Evolutionary conservation across 2,113 vertebrate species (phyloP).

Genomic region (Collichthys lucidus): DNA sequence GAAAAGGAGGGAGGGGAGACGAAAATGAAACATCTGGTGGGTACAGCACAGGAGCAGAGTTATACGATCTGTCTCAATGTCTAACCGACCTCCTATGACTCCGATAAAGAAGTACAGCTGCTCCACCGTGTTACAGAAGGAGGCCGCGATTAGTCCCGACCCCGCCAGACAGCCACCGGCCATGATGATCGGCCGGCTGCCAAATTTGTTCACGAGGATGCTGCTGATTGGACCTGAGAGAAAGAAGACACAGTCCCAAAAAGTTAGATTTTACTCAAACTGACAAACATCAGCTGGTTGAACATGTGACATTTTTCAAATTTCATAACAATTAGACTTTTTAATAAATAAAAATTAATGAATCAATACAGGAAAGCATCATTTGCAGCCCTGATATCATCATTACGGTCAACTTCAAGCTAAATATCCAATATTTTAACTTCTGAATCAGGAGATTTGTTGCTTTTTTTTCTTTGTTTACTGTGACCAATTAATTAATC

Average conservation of each 20-base stretch:
- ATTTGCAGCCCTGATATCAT: not conserved
- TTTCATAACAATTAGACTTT: no score
- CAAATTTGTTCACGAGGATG: slow-evolving; percentile 94
- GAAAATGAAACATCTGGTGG: no score
- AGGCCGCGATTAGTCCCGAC: slow-evolving; percentile 87
- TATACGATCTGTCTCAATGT: no score
- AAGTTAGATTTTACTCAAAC: no score
- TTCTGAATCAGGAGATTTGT: no score
- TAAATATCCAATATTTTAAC: no score
- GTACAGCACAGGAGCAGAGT: no score
- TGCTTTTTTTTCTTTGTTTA: not conserved
- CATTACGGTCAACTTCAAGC: not conserved
- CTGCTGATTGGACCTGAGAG: slow-evolving; percentile 94
- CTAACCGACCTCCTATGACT: slow-evolving; percentile 91
- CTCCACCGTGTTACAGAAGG: slow-evolving; percentile 93
- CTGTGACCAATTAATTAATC: no score
- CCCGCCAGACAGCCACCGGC: slow-evolving; percentile 89
- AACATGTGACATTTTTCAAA: not conserved
- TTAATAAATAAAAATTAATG: not conserved
- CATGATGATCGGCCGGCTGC: slow-evolving; percentile 94
- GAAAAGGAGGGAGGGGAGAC: not conserved
- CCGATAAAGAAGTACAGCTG: slow-evolving; percentile 96
- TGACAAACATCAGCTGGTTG: not conserved
- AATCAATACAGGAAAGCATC: not conserved
- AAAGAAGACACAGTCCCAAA: not conserved